A percentile compares a stretch with the other conserved stretches of the same genome.
Conservation (phyloP, 2,797 vertebrate species). For the Sciaenops ocellatus region DNA sequence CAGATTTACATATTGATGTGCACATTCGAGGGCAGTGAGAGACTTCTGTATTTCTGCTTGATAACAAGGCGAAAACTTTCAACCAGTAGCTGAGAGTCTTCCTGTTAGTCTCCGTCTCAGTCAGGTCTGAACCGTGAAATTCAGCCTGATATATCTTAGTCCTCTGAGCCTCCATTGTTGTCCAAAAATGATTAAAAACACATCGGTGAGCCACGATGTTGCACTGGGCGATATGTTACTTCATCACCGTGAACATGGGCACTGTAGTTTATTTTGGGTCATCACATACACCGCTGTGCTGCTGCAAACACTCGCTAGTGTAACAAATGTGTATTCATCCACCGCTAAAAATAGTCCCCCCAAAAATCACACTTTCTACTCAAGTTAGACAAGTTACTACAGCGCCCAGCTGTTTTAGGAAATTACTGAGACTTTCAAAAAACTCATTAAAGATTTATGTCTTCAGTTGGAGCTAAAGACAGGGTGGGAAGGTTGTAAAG, state of each 20-base stretch:
- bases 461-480: background rate
- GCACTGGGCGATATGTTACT: background rate
- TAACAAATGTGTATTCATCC: background rate
- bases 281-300: background rate
- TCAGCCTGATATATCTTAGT: too few species aligned
- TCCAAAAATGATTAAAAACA: too few species aligned
- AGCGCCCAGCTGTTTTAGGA: background rate
- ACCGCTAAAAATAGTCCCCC: background rate
- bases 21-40: background rate
- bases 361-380: background rate
- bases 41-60: background rate
- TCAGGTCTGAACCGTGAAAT: background rate
- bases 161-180: too few species aligned
- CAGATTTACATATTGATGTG: background rate
- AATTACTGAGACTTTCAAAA: background rate
- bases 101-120: background rate
- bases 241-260: background rate
- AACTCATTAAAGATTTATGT: background rate
- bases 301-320: background rate
- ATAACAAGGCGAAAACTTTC: background rate
- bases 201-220: too few species aligned
- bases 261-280: background rate
- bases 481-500: too few species aligned
- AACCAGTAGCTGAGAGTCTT: background rate
- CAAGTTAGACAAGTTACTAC: background rate